Conservation (phyloP, 2,888 invertebrate genomes). For the Polietes domitor region DNA sequence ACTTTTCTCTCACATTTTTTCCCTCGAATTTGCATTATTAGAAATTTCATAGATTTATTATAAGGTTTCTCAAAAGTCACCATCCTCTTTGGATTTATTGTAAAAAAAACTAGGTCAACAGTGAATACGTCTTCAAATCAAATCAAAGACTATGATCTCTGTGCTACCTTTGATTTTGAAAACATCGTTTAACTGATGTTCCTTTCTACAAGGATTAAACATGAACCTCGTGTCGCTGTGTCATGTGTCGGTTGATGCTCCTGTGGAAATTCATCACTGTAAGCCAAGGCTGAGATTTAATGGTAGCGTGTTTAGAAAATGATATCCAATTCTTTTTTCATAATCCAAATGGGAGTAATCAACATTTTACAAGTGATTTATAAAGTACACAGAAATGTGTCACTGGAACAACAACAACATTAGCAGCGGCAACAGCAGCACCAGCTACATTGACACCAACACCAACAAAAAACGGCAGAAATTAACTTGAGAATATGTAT, state of each 20-base stretch:
- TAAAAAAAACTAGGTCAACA: too few relatives aligned
- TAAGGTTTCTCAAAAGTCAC: too few relatives aligned
- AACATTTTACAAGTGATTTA: constrained; percentile 1
- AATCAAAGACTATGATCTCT: too few relatives aligned
- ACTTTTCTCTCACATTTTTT: too few relatives aligned
- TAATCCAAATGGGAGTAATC: constrained; percentile 5
- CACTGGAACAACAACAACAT: neutral
- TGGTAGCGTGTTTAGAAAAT: neutral
- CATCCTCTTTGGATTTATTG: too few relatives aligned
- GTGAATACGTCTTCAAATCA: too few relatives aligned
- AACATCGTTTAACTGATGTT: too few relatives aligned
- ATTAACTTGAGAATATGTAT: neutral
- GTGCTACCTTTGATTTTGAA: too few relatives aligned
- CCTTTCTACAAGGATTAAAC: too few relatives aligned
- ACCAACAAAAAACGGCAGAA: neutral
- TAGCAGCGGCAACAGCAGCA: too few relatives aligned
- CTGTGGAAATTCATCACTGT: neutral
- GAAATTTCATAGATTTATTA: too few relatives aligned
- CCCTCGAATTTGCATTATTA: too few relatives aligned
- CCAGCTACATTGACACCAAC: neutral
- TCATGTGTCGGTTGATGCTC: neutral
- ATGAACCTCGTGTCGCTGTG: neutral
- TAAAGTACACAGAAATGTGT: constrained; percentile 1
- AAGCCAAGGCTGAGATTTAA: neutral
- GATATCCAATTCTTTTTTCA: neutral